Conservation (phyloP, 2,113 vertebrate species). For the Limnothrissa miodon region DNA sequence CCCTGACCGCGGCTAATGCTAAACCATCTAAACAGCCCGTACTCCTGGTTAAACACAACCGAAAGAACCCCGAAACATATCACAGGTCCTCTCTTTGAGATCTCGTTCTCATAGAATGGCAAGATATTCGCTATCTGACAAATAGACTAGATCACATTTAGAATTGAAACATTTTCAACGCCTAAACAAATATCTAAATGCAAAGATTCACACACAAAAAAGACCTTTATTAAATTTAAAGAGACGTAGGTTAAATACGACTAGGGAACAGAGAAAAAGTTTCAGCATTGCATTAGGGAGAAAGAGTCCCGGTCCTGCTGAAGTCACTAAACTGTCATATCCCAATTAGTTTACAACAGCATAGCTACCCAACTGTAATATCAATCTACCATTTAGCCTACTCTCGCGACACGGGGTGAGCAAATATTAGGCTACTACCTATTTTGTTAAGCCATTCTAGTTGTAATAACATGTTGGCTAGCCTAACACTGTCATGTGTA, state of each 20-base stretch:
- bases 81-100: not conserved
- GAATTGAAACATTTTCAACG: not conserved
- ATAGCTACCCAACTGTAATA: not conserved
- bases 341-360: not conserved
- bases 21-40: not conserved
- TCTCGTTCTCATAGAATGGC: not conserved
- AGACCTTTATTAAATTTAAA: not conserved
- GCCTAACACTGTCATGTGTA: not conserved
- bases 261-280: not conserved
- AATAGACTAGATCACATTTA: not conserved
- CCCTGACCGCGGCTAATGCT: not conserved
- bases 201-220: not conserved
- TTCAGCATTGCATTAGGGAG: not conserved
- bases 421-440: not conserved
- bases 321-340: not conserved
- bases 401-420: not conserved
- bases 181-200: not conserved
- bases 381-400: not conserved
- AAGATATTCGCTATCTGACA: not conserved
- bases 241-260: not conserved
- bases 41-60: not conserved
- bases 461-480: not conserved
- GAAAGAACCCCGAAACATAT: slow-evolving; percentile 8
- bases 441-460: not conserved
- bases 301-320: not conserved